Evolutionary conservation across 2,113 vertebrate genomes (phyloP).

Genomic region (Odocoileus virginianus): DNA sequence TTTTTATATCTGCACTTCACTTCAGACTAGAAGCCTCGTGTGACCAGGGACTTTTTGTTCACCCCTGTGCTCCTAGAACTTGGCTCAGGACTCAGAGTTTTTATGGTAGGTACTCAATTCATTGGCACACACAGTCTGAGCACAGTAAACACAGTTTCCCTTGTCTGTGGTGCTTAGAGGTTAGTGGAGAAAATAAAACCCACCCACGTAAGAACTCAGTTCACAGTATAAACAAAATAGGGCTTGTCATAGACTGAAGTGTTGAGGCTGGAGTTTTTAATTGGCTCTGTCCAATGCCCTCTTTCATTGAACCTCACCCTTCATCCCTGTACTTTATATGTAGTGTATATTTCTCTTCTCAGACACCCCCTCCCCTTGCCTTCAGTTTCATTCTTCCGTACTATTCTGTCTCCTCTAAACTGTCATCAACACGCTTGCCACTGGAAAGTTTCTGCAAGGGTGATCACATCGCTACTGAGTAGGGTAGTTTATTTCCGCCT

Average conservation of each 20-base stretch:
- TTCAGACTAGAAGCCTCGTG: neutral
- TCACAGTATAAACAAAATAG: conserved; percentile 6
- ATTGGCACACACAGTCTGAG: neutral
- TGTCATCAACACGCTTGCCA: neutral
- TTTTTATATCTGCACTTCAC: neutral
- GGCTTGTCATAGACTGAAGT: neutral
- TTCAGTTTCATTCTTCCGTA: neutral
- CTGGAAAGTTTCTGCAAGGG: conserved; percentile 43
- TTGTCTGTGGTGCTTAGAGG: neutral
- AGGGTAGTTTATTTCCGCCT: neutral
- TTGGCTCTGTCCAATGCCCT: neutral
- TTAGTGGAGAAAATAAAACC: neutral
- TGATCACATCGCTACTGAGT: neutral
- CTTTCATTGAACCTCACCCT: neutral
- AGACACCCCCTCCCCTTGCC: neutral
- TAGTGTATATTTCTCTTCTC: neutral
- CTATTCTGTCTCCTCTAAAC: neutral
- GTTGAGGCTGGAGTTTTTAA: neutral
- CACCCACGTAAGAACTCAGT: neutral
- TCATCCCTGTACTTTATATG: neutral
- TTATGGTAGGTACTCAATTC: neutral
- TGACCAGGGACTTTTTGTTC: neutral
- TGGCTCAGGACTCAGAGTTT: neutral
- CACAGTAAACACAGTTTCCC: neutral
- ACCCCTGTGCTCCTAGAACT: neutral